These are phyloP conservation scores for Macropus fuliginosus DNA, from an alignment of 2,797 vertebrate genomes.

Conservation along the genomic window DNA sequence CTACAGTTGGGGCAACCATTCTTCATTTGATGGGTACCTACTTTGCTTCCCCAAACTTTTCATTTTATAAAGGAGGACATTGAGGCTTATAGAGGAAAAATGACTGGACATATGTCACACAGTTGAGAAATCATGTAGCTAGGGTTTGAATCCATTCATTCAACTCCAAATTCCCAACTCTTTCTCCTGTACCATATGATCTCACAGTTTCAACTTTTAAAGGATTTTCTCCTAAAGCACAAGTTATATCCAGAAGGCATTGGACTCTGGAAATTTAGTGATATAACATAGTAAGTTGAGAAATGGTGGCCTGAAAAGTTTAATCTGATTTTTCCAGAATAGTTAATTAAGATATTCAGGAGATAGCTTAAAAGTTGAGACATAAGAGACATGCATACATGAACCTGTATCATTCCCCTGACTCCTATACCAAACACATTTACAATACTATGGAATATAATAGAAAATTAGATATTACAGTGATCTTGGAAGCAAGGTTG, in stretches of 20 bases:
- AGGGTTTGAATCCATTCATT: background rate
- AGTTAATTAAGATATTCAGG: background rate
- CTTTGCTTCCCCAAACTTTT: background rate
- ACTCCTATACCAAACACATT: background rate
- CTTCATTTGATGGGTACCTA: background rate
- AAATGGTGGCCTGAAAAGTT: background rate
- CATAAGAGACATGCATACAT: background rate
- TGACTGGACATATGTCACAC: background rate
- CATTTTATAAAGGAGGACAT: background rate
- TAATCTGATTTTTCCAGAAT: background rate
- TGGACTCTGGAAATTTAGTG: accelerated
- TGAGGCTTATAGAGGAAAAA: background rate
- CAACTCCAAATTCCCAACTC: background rate
- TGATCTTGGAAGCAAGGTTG: slow-evolving; percentile 25
- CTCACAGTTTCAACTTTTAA: background rate
- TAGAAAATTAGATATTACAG: slow-evolving; percentile 3
- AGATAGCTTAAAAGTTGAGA: background rate
- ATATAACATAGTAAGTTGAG: background rate
- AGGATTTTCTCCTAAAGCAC: background rate
- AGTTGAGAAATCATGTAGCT: background rate
- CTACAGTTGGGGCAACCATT: background rate
- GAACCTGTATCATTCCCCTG: background rate
- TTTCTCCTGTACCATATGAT: background rate
- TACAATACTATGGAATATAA: background rate
- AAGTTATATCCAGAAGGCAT: background rate